phyloP scores from a whole-genome alignment of 2,797 vertebrate species.

The Phoeniculus purpureus region DNA sequence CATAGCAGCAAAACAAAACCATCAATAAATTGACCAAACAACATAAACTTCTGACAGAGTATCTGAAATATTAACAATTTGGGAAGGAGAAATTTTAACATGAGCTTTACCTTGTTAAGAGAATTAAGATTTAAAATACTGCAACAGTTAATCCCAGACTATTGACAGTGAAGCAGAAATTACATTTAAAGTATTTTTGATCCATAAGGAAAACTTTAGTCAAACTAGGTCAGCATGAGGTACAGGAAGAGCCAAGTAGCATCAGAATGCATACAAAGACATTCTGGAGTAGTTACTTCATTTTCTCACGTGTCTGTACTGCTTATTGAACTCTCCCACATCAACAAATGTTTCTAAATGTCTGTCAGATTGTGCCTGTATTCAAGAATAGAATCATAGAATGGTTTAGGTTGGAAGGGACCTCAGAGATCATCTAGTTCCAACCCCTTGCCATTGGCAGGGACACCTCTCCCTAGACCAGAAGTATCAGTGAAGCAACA shows the following conservation, averaged over 20 bases:
- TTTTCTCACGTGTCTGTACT: background rate
- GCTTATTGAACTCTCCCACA: background rate
- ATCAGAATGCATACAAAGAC: background rate
- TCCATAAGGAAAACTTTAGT: background rate
- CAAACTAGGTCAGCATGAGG: background rate
- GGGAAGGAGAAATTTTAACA: conserved; percentile 27
- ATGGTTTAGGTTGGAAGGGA: too few relatives aligned
- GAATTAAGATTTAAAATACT: conserved; percentile 7
- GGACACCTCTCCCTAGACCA: too few relatives aligned
- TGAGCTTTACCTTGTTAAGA: conserved; percentile 43
- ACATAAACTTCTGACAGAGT: conserved; percentile 25
- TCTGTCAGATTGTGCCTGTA: background rate
- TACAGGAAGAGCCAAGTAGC: background rate
- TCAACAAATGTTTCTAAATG: background rate
- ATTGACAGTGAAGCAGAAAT: conserved; percentile 4
- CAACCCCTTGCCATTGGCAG: too few relatives aligned
- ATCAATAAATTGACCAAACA: conserved; percentile 36
- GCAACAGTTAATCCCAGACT: background rate
- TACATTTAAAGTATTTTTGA: conserved; percentile 29
- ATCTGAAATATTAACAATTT: conserved; percentile 30
- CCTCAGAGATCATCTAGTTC: too few relatives aligned
- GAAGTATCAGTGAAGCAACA: background rate
- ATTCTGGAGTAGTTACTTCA: background rate
- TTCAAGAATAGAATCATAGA: background rate
- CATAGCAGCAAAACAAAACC: conserved; percentile 24